Conservation (phyloP, 2,888 invertebrate species). For the Elegia similella region DNA sequence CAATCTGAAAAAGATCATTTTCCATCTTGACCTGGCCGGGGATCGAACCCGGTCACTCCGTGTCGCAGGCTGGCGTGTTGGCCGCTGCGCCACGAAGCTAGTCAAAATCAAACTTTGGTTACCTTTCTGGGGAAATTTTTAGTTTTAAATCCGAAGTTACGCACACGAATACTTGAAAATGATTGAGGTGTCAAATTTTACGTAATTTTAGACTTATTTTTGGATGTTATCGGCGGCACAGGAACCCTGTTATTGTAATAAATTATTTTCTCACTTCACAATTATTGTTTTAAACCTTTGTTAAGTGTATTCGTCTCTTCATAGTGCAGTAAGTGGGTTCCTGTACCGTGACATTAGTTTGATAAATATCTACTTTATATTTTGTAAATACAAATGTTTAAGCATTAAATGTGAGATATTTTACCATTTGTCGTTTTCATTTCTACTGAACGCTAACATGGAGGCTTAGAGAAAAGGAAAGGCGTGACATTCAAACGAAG, state of each 20-base stretch:
- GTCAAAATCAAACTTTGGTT: no score
- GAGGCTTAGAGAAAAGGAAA: slow-evolving; percentile 41
- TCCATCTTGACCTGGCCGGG: no score
- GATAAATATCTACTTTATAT: slow-evolving; percentile 36
- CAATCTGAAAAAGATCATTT: no score
- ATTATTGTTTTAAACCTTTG: slow-evolving; percentile 10
- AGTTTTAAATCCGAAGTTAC: not conserved
- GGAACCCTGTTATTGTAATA: not conserved
- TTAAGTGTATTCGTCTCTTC: slow-evolving; percentile 2
- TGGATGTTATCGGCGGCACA: slow-evolving; percentile 1
- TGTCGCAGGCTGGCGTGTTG: no score
- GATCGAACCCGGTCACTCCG: no score
- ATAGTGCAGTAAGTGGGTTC: slow-evolving; percentile 13
- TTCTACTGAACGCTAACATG: slow-evolving; percentile 11
- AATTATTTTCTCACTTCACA: not conserved
- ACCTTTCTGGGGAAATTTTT: not conserved
- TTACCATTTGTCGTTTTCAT: slow-evolving; percentile 29
- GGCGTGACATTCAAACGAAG: slow-evolving; percentile 65
- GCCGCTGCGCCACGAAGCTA: no score
- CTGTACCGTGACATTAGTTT: slow-evolving; percentile 16
- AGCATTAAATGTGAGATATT: slow-evolving; percentile 50
- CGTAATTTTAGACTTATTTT: slow-evolving; percentile 30
- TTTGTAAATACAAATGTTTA: slow-evolving; percentile 50
- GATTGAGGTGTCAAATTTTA: slow-evolving; percentile 38
- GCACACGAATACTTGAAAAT: not conserved